Base-by-base conservation (phyloP, 1,140 invertebrate genomes). In the Drosophila baimaii region DNA sequence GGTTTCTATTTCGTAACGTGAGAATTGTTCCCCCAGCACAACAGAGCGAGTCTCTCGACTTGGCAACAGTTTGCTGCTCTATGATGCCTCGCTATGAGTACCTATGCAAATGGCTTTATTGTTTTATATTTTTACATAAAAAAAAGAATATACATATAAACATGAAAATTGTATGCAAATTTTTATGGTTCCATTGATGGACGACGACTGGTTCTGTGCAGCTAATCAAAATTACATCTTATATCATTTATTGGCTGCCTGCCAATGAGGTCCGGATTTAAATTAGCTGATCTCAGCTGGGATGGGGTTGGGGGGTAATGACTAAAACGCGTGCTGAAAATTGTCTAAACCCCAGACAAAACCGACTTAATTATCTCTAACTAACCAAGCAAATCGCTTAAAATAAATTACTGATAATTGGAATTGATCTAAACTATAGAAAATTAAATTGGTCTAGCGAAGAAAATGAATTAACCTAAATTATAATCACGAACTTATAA, bases 71-170 rank as follows among this genome's bases (percentile, higher is more conserved):
- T n/a, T 44, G 17, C 5, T 21, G 15, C 15, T 27, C 39, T n/a
- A 10, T 23, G 33, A 25, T n/a, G 44, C 46, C 10, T 29, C 25
- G 5, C 5, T 35, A 49, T 27, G 54, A 21, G 15, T 46, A 9
- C 44, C 61, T 74, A 82, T 88, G 84, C 84, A 78, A 88, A 89
- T 88, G 25, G 29, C 58, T 71, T 77, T 47, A 89, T 89, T 88
- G 84, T 88, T 78, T 86, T 74, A 78, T 81, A 59, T 44, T 59
- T 61, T 47, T 44, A 51, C 69, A 55, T 44, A 70, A 63, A 43
- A 62, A 55, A 47, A 54, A 44, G 17, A 21, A 69, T 51, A n/a
- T n/a, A n/a, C n/a, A n/a, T n/a, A n/a, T 23, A 52, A 43, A 58
- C 43, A 49, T 71, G 43, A 63, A 81, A 78, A 70, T 78, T 68